A percentile compares a stretch with the other conserved stretches of the same genome.
Evolutionary conservation across 2,888 invertebrate genomes (phyloP).

Genomic region (Macaria notata): DNA sequence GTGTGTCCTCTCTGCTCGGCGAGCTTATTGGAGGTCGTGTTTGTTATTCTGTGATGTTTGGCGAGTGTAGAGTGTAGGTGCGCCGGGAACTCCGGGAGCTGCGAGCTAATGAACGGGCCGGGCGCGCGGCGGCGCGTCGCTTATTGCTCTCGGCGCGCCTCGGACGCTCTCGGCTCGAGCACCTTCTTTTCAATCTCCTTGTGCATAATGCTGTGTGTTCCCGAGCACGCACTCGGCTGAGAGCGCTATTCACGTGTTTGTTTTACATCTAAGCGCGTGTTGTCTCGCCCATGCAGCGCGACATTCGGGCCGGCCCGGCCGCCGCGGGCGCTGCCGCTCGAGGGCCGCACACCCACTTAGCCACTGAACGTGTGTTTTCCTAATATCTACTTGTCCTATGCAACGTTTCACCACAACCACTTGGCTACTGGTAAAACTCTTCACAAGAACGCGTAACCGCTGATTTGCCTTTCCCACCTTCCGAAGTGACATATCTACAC

Average conservation of each 20-base stretch:
- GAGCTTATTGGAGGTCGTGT: conserved; percentile 49
- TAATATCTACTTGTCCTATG: conserved; percentile 22
- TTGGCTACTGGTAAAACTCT: conserved; percentile 23
- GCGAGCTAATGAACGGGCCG: conserved; percentile 73
- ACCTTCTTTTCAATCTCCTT: conserved; percentile 77
- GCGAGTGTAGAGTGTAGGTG: conserved; percentile 37
- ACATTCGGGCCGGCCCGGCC: conserved; percentile 64
- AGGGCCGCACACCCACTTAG: conserved; percentile 64
- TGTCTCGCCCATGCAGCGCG: conserved; percentile 57
- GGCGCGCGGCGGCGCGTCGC: conserved; percentile 65
- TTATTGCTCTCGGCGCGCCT: conserved; percentile 73
- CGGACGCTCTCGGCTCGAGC: conserved; percentile 75
- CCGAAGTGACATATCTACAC: no score
- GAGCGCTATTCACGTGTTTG: conserved; percentile 74
- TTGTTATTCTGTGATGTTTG: conserved; percentile 60
- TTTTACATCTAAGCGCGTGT: conserved; percentile 69
- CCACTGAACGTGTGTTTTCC: conserved; percentile 55
- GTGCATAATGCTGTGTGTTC: conserved; percentile 75
- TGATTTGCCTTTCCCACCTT: no score
- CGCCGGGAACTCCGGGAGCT: conserved; percentile 40
- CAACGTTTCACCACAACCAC: conserved; percentile 16
- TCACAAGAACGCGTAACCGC: not conserved
- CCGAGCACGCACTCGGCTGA: conserved; percentile 69
- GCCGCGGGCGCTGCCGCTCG: conserved; percentile 38
- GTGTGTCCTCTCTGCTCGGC: conserved; percentile 39